Percentiles rank a stretch among this genome's conserved stretches.
Evolutionary conservation across 2,797 vertebrate genomes (phyloP).

Genomic region (Tapera naevia): DNA sequence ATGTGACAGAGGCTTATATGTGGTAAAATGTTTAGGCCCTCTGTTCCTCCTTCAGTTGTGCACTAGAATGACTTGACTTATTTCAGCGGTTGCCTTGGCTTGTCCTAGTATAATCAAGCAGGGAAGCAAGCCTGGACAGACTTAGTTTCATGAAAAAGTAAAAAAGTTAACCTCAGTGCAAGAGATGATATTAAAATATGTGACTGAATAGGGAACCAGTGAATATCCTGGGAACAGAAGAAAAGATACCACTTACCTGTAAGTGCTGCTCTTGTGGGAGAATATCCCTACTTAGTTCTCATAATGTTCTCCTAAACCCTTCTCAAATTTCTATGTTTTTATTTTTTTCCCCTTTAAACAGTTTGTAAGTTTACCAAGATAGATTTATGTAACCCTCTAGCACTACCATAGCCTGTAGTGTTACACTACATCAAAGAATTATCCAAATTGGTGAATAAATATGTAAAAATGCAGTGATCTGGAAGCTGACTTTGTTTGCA

Average conservation of each 20-base stretch:
- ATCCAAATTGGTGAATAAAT: conserved; percentile 35
- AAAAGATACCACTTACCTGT: neutral
- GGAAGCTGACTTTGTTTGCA: conserved; percentile 50
- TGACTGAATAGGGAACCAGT: neutral
- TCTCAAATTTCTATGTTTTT: neutral
- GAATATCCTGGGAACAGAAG: neutral
- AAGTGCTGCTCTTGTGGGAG: neutral
- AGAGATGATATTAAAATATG: neutral
- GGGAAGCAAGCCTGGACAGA: neutral
- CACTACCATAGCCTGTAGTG: neutral
- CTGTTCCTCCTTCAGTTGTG: neutral
- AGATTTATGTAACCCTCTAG: neutral
- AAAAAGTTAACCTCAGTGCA: neutral
- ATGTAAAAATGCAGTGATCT: conserved; percentile 42
- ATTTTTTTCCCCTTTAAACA: neutral
- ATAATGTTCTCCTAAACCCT: neutral
- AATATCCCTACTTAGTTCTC: neutral
- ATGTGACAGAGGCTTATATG: neutral
- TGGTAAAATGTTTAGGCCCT: neutral
- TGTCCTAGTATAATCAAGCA: neutral
- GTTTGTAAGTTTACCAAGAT: neutral
- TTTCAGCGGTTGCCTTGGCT: neutral
- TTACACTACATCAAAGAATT: neutral
- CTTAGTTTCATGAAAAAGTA: neutral
- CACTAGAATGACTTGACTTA: neutral